Conservation (phyloP, 2,113 vertebrate genomes). For the Saccopteryx bilineata region DNA sequence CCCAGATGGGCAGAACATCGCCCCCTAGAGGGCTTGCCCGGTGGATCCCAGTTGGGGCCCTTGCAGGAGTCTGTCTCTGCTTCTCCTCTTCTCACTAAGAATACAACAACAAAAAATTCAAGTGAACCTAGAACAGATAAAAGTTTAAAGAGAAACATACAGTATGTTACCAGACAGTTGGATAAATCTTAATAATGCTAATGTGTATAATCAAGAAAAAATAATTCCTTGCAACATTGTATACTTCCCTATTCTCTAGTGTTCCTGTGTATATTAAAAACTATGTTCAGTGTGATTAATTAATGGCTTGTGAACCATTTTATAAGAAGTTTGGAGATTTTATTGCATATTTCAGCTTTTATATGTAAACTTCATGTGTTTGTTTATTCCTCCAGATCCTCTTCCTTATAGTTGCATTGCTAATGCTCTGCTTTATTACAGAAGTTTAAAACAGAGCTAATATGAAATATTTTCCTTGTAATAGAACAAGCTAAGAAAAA, state of each 20-base stretch:
- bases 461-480: constrained; percentile 19
- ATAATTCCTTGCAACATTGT: not conserved
- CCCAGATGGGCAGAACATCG: too few species aligned
- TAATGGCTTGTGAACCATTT: constrained; percentile 68
- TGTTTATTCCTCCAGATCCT: constrained; percentile 62
- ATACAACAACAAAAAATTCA: not conserved
- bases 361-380: constrained; percentile 63
- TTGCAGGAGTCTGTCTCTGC: too few species aligned
- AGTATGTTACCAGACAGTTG: not conserved
- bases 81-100: too few species aligned
- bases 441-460: constrained; percentile 53
- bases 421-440: constrained; percentile 68
- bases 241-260: not conserved
- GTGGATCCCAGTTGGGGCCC: too few species aligned
- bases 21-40: too few species aligned
- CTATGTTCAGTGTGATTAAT: constrained; percentile 64
- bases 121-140: constrained; percentile 6
- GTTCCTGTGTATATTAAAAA: constrained; percentile 57
- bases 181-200: constrained; percentile 42
- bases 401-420: constrained; percentile 50
- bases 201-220: constrained; percentile 20
- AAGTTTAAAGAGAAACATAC: constrained; percentile 5
- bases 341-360: constrained; percentile 50
- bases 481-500: constrained; percentile 18
- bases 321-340: constrained; percentile 45